Conservation (phyloP, 2,113 vertebrate genomes). For the Vulpes vulpes region DNA sequence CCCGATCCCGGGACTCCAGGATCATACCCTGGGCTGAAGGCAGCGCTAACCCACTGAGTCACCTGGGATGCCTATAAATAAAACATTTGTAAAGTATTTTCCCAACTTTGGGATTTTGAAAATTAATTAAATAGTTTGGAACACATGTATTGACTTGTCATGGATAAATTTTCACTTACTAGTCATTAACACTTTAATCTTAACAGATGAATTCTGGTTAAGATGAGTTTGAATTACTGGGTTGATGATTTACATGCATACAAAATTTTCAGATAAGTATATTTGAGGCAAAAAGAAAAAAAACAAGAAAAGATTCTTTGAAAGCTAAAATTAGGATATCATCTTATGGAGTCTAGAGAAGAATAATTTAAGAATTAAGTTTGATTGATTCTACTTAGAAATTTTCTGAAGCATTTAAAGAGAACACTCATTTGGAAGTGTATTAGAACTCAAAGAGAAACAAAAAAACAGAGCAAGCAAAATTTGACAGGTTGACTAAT, state of each 20-base stretch:
- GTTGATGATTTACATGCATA: background rate
- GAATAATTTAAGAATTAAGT: background rate
- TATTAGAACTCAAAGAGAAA: background rate
- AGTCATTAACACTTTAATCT: background rate
- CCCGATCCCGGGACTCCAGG: too few relatives aligned
- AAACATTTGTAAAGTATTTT: background rate
- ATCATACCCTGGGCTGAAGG: too few relatives aligned
- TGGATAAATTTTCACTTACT: background rate
- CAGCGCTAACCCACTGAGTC: too few relatives aligned
- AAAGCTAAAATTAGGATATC: slow-evolving; percentile 51
- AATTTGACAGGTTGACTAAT: background rate
- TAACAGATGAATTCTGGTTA: background rate
- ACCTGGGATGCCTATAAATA: too few relatives aligned
- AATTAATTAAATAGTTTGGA: background rate
- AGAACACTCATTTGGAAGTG: background rate
- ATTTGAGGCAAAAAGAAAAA: background rate
- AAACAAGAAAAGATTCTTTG: background rate
- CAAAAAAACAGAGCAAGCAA: background rate
- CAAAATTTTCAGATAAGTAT: background rate
- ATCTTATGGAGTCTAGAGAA: background rate
- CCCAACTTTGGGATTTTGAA: background rate
- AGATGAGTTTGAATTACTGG: background rate
- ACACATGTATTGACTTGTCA: background rate
- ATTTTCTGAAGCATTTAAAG: background rate
- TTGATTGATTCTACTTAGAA: slow-evolving; percentile 10